Percentiles rank a stretch among this genome's conserved stretches.
Conservation (phyloP, 2,113 vertebrate genomes). For the Furnarius figulus region DNA sequence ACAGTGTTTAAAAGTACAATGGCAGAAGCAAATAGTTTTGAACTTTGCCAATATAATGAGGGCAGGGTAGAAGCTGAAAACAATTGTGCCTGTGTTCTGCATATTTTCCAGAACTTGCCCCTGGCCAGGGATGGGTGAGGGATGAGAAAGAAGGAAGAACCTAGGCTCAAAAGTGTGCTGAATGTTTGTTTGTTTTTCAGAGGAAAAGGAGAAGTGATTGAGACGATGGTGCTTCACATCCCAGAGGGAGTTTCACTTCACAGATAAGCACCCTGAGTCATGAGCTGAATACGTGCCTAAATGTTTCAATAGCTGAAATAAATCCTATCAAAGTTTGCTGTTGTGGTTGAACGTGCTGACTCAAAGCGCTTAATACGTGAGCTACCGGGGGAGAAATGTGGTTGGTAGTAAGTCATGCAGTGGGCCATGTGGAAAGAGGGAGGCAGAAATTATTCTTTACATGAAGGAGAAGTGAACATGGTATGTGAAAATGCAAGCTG, state of each 20-base stretch:
- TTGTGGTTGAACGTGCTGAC: constrained; percentile 58
- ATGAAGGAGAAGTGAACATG: not conserved
- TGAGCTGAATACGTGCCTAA: constrained; percentile 45
- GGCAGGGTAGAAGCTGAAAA: not conserved
- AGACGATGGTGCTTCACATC: constrained; percentile 23
- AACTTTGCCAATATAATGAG: not conserved
- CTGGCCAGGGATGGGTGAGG: constrained; percentile 16
- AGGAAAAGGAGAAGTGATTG: constrained; percentile 39
- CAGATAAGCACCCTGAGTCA: constrained; percentile 49
- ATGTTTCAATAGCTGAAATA: not conserved
- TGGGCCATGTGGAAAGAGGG: not conserved
- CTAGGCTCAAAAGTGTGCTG: constrained; percentile 4
- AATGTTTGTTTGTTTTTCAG: constrained; percentile 33
- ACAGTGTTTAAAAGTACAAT: not conserved
- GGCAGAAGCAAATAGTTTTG: not conserved
- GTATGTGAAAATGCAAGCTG: constrained; percentile 18
- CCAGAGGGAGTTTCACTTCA: constrained; percentile 42
- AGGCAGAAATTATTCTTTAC: not conserved
- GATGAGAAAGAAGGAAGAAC: constrained; percentile 12
- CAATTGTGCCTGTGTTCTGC: not conserved
- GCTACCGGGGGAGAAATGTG: not conserved
- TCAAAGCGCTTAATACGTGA: constrained; percentile 56
- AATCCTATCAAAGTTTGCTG: constrained; percentile 23
- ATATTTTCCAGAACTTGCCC: not conserved
- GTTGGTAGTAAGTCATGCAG: not conserved